Evolutionary conservation across 2,113 vertebrate genomes (phyloP).

Genomic region (Zonotrichia leucophrys): DNA sequence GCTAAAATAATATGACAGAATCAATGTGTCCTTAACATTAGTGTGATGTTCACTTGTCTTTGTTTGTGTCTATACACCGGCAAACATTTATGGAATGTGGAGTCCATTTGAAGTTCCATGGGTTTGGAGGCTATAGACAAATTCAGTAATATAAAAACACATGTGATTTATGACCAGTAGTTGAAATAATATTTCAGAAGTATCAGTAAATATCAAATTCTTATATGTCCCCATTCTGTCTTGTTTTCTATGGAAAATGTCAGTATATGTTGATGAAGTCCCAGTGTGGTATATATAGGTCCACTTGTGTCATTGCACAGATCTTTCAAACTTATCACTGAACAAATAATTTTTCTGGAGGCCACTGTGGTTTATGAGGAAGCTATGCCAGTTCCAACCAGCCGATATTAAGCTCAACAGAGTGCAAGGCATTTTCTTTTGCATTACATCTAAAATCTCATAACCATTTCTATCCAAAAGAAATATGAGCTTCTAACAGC

Average conservation of each 20-base stretch:
- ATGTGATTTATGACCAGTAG: neutral
- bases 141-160: neutral
- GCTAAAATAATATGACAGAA: neutral
- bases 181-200: neutral
- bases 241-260: neutral
- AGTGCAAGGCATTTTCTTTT: neutral
- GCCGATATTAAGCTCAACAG: neutral
- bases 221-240: neutral
- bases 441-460: neutral
- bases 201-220: neutral
- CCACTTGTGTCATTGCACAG: neutral
- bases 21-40: neutral
- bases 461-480: conserved; percentile 2
- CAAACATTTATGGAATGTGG: neutral
- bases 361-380: neutral
- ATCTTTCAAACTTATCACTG: neutral
- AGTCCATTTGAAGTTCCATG: neutral
- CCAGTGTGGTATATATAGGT: neutral
- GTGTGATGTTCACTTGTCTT: neutral
- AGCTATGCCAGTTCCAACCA: neutral
- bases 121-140: neutral
- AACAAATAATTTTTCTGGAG: neutral
- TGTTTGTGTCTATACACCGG: neutral
- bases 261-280: neutral
- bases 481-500: conserved; percentile 19